Base-by-base conservation (phyloP, 1,140 invertebrate genomes). In the Lamellibrachia luymesi region DNA sequence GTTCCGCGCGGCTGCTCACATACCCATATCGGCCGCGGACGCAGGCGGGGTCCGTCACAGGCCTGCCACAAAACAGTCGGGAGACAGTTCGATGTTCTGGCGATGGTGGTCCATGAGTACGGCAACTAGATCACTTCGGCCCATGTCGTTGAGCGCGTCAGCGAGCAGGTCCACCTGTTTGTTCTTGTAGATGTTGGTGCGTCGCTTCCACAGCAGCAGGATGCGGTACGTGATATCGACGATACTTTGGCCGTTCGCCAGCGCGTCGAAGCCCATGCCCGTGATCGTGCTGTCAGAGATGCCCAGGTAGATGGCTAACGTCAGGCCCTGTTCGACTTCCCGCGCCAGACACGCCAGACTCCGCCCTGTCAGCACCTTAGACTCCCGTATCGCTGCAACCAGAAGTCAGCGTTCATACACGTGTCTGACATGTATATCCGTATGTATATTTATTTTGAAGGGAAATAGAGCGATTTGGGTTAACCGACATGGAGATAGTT, bases 191-290 rank as follows among this genome's bases (percentile, higher is more conserved):
- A 10, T 94, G 94, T 7, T 93, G 94, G 50, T 95, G 94, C 94
- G 94, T 17, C 96, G 94, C 92, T 96, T 96, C 96, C 96, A 96
- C 93, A 95, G 94, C 1, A 96, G 94, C 51, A 96, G 94, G 50
- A 96, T 96, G 49, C 93, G 38, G 94, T 96, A 96, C 5, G 95
- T 96, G 17, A 96, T 95, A 92, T 96, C 95, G 1, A 94, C 93
- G 94, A 96, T 95, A 90, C 93, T 95, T 0, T 95, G 94, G 51
- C 95, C 95, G 93, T 95, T 96, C 25, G 95, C 95, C 80, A 96
- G 95, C 27, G 96, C 95, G 94, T 96, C 96, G 92, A 96, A 96
- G 22, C 95, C 96, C 10, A 96, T 95, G 17, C 96, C 96, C 1
- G 96, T 96, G 51, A 96, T 96, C 25, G 95, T 95, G 91, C 95